phyloP scores from a whole-genome alignment of 2,113 vertebrate species.

The Calidris pygmaea region DNA sequence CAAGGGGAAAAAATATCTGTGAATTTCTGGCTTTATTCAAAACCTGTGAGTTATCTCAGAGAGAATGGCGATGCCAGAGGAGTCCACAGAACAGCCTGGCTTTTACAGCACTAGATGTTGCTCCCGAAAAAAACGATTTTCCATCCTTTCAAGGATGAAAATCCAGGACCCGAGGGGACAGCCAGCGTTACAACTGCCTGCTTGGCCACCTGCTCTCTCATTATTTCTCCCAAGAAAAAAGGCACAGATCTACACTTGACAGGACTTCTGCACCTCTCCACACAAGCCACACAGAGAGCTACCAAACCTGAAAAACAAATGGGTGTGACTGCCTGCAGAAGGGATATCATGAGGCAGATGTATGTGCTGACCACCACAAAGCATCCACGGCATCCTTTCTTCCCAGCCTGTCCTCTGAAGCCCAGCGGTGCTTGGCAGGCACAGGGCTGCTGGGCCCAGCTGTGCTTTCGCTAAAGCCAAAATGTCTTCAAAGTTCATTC shows the following conservation, averaged over 20 bases:
- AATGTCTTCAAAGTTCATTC: not conserved
- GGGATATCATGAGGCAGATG: rapidly evolving
- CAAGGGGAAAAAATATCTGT: not conserved
- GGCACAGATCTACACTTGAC: not conserved
- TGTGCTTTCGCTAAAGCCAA: not conserved
- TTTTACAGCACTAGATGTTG: not conserved
- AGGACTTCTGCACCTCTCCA: not conserved
- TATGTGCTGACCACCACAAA: not conserved
- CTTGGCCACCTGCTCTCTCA: not conserved
- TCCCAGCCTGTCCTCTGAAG: not conserved
- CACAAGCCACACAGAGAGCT: not conserved
- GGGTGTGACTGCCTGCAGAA: not conserved
- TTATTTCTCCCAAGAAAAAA: not conserved
- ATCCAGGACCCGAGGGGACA: rapidly evolving
- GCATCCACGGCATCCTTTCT: not conserved
- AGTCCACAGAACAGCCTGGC: not conserved
- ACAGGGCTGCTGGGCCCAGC: not conserved
- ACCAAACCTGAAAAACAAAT: not conserved
- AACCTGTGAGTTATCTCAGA: not conserved
- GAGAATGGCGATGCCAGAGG: not conserved
- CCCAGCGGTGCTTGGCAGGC: not conserved
- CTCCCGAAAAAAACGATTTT: not conserved
- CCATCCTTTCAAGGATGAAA: not conserved
- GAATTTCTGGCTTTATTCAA: not conserved
- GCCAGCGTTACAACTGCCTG: not conserved